These are phyloP conservation scores for Lepeophtheirus salmonis DNA, from an alignment of 1,140 invertebrate species.

Conservation along the genomic window DNA sequence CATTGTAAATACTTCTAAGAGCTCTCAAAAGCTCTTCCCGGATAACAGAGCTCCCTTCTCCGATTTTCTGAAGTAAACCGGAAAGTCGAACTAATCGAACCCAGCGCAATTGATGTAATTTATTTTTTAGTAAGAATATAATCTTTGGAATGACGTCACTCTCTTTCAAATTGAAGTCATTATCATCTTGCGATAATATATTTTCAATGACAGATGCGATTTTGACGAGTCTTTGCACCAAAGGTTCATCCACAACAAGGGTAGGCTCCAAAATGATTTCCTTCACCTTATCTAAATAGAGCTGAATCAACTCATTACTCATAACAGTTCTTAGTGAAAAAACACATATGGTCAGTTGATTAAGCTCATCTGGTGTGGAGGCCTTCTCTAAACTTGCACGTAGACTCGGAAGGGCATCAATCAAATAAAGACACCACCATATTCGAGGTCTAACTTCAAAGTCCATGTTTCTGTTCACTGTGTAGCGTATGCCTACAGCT, in stretches of 20 bases:
- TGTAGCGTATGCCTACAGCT: background rate
- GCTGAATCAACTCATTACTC: background rate
- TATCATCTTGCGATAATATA: background rate
- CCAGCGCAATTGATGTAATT: background rate
- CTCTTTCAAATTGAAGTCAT: background rate
- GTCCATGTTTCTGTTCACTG: background rate
- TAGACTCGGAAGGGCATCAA: background rate
- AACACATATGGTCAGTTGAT: background rate
- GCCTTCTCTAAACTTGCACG: background rate
- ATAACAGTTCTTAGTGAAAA: background rate
- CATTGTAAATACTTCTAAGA: background rate
- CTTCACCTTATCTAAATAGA: background rate
- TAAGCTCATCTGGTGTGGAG: background rate
- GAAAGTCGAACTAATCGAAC: background rate
- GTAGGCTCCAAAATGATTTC: background rate
- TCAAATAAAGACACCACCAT: background rate
- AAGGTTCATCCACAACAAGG: background rate
- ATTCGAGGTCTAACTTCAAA: background rate
- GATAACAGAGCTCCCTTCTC: background rate
- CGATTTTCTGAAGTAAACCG: background rate
- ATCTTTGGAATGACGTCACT: background rate
- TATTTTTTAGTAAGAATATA: background rate
- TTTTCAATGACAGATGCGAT: background rate
- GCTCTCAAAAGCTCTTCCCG: background rate
- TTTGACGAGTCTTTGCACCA: background rate